These are phyloP conservation scores for Trissolcus japonicus DNA, from an alignment of 2,888 invertebrate genomes.

Conservation along the genomic window DNA sequence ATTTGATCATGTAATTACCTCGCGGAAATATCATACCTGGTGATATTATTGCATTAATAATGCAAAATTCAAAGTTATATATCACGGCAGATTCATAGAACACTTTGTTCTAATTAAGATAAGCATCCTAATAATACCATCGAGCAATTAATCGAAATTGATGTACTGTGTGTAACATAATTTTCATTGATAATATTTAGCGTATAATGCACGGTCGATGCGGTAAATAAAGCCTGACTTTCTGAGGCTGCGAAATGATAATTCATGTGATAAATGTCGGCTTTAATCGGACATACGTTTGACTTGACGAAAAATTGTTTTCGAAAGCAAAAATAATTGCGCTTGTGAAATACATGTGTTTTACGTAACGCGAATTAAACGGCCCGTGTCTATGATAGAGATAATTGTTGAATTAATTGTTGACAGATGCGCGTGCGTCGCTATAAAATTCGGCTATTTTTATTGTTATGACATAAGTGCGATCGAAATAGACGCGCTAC, in stretches of 20 bases:
- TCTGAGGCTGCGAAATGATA: conserved; percentile 28
- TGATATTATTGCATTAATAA: conserved; percentile 51
- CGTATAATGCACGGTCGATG: conserved; percentile 7
- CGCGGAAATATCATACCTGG: conserved; percentile 38
- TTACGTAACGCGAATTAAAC: conserved; percentile 37
- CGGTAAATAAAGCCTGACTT: conserved; percentile 36
- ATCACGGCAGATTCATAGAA: conserved; percentile 55
- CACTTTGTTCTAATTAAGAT: conserved; percentile 55
- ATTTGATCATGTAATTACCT: conserved; percentile 39
- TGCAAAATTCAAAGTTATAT: conserved; percentile 50
- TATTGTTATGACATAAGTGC: conserved; percentile 51
- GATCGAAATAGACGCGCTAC: conserved; percentile 33
- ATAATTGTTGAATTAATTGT: conserved; percentile 53
- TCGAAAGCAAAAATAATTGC: conserved; percentile 38
- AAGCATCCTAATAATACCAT: conserved; percentile 54
- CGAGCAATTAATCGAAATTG: conserved; percentile 53
- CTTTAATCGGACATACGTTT: conserved; percentile 37
- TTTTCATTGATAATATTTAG: conserved; percentile 51
- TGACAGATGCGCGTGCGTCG: conserved; percentile 46
- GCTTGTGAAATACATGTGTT: conserved; percentile 30
- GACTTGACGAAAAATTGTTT: conserved; percentile 44
- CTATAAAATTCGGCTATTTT: conserved; percentile 52
- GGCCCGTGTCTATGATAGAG: conserved; percentile 46
- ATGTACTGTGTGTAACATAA: conserved; percentile 44
- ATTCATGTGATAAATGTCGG: conserved; percentile 35